Evolutionary conservation across 2,113 vertebrate genomes (phyloP).

Genomic region (Hemichromis elongatus): DNA sequence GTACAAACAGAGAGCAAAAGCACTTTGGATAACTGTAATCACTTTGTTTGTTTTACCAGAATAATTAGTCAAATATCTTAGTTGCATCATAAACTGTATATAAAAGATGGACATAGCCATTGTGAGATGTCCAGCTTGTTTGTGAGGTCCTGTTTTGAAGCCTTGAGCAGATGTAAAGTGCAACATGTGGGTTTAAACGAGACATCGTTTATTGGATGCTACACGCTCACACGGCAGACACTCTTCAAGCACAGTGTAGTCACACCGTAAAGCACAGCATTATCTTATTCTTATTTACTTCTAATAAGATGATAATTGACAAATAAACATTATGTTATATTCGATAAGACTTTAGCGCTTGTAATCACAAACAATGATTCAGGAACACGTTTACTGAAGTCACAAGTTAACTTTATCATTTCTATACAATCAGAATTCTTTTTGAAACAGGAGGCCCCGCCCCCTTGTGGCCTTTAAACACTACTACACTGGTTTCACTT

Average conservation of each 20-base stretch:
- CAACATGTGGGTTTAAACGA: not conserved
- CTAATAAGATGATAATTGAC: not conserved
- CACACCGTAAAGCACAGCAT: not conserved
- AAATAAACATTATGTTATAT: not conserved
- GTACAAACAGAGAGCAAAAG: not conserved
- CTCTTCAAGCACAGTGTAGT: not conserved
- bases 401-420: not conserved
- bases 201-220: not conserved
- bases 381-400: not conserved
- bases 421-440: not conserved
- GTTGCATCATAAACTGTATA: no score
- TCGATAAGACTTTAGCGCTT: not conserved
- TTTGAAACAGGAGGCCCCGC: not conserved
- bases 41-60: not conserved
- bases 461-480: not conserved
- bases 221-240: fast-evolving
- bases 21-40: not conserved
- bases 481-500: not conserved
- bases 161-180: not conserved
- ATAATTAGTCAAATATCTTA: not conserved
- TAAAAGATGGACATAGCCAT: no score
- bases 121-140: no score
- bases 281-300: not conserved
- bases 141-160: not conserved
- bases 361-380: not conserved